phyloP scores from a whole-genome alignment of 2,888 invertebrate genomes.

The Tenthredo notha region DNA sequence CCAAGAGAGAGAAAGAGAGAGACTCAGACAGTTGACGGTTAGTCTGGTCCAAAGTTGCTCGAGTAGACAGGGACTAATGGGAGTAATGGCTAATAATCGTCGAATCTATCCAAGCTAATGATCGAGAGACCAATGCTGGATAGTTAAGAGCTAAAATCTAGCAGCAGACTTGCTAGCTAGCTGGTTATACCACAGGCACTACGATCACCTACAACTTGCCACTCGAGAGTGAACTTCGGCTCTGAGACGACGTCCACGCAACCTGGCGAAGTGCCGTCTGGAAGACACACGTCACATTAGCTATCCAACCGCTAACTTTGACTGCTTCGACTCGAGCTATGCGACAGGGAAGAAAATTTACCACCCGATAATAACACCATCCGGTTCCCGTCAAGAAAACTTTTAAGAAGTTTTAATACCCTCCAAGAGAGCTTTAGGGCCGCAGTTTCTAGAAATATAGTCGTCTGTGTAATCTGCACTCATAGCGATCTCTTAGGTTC shows the following conservation, averaged over 20 bases:
- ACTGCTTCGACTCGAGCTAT: conserved; percentile 7
- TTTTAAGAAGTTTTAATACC: conserved; percentile 73
- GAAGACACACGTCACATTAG: conserved; percentile 71
- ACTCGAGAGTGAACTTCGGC: conserved; percentile 69
- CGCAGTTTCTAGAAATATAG: conserved; percentile 16
- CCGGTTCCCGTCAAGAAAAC: conserved; percentile 73
- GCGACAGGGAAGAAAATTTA: conserved; percentile 56
- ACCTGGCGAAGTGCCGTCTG: conserved; percentile 61
- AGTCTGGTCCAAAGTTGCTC: conserved; percentile 43
- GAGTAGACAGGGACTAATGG: conserved; percentile 70
- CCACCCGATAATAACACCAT: conserved; percentile 74
- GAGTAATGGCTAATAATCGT: conserved; percentile 75
- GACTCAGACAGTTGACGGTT: neutral
- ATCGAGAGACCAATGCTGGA: conserved; percentile 63
- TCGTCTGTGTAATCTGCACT: neutral
- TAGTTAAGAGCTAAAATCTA: neutral
- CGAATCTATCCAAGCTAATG: conserved; percentile 75
- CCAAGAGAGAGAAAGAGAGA: neutral
- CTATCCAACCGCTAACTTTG: conserved; percentile 65
- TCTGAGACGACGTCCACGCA: conserved; percentile 29
- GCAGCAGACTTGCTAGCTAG: neutral
- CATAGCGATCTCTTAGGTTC: neutral
- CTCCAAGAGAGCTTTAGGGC: conserved; percentile 12
- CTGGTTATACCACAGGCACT: neutral
- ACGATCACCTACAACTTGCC: conserved; percentile 67